Evolutionary conservation across 2,888 invertebrate species (phyloP).

Genomic region (Eupithecia inturbata): DNA sequence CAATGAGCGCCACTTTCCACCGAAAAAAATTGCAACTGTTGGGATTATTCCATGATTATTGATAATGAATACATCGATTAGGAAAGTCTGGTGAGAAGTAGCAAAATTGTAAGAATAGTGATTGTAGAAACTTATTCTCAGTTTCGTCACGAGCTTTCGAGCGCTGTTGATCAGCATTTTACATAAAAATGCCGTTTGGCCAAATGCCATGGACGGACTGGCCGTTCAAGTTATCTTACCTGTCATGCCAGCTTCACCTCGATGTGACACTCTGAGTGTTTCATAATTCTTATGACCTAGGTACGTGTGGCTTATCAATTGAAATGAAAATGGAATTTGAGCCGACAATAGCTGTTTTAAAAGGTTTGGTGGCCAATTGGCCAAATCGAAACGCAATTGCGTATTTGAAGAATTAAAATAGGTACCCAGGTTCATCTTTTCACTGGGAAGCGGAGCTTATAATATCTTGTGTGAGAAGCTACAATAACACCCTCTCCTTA

Average conservation of each 20-base stretch:
- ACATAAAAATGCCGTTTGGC: slow-evolving; percentile 40
- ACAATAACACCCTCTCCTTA: background rate
- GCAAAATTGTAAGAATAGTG: background rate
- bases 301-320: background rate
- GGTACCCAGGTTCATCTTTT: background rate
- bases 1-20: too few relatives aligned
- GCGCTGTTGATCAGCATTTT: slow-evolving; percentile 34
- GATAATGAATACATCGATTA: background rate
- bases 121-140: slow-evolving; percentile 20
- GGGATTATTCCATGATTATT: too few relatives aligned
- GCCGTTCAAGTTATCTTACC: slow-evolving; percentile 26
- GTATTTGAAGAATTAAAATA: too few relatives aligned
- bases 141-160: slow-evolving; percentile 36
- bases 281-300: background rate
- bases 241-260: background rate
- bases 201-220: slow-evolving; percentile 18
- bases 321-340: background rate
- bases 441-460: background rate
- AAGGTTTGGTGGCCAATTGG: background rate
- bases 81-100: too few relatives aligned
- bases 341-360: background rate
- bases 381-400: too few relatives aligned
- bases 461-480: background rate
- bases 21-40: too few relatives aligned
- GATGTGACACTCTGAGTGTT: background rate